Percentiles rank a stretch among this genome's conserved stretches.
Conservation (phyloP, 2,797 vertebrate genomes). For the Pipistrellus pipistrellus region DNA sequence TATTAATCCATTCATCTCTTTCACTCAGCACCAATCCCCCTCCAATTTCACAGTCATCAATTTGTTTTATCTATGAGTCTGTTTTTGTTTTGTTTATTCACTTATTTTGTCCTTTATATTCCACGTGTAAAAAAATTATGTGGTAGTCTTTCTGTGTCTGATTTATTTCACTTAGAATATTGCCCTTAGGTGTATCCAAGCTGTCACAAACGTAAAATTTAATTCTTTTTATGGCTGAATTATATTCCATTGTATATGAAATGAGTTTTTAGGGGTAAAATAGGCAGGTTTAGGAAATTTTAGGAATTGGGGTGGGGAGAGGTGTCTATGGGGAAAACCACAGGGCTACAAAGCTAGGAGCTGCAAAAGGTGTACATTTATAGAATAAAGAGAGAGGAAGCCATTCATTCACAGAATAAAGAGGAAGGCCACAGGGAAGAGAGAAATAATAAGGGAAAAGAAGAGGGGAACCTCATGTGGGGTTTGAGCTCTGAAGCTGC, state of each 20-base stretch:
- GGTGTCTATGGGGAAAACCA: too few species aligned
- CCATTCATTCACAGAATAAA: too few species aligned
- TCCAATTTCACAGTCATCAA: background rate
- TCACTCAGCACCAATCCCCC: background rate
- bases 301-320: too few species aligned
- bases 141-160: background rate
- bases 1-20: background rate
- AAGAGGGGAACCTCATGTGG: too few species aligned
- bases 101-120: background rate
- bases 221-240: background rate
- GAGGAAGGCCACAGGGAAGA: too few species aligned
- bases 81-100: background rate
- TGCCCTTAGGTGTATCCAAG: background rate
- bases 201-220: background rate
- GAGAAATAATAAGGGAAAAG: too few species aligned
- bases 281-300: too few species aligned
- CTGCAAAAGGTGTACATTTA: too few species aligned
- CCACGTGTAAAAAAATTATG: background rate
- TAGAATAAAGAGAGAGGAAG: too few species aligned
- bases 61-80: background rate
- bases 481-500: too few species aligned
- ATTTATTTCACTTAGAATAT: background rate
- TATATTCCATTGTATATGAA: background rate
- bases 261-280: too few species aligned
- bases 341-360: too few species aligned